These are phyloP conservation scores for Oscheius onirici DNA, from an alignment of 2,888 invertebrate genomes.

Conservation along the genomic window DNA sequence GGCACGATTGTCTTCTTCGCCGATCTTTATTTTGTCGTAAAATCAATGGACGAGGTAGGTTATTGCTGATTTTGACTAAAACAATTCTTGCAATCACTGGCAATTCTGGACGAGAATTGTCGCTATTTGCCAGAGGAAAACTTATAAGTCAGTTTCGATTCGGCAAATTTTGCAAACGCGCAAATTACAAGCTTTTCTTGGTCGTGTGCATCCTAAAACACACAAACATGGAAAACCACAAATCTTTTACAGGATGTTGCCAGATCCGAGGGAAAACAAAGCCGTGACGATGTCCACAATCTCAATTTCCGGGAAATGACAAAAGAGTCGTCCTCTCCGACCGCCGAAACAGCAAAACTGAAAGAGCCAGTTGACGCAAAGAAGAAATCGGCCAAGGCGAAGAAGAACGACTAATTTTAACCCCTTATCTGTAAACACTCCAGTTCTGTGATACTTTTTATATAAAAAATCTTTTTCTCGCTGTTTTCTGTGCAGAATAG, in stretches of 20 bases:
- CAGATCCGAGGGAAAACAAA: conserved; percentile 1
- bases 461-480: too few species aligned
- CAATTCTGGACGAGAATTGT: too few species aligned
- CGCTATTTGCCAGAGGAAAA: too few species aligned
- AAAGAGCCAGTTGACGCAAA: neutral
- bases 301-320: conserved; percentile 26
- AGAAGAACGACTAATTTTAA: conserved; percentile 21
- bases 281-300: conserved; percentile 14
- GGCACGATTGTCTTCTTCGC: conserved; percentile 71
- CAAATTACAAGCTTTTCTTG: too few species aligned
- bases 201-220: too few species aligned
- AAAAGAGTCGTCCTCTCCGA: neutral
- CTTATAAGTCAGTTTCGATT: too few species aligned
- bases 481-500: neutral
- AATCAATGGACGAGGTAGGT: conserved; percentile 56
- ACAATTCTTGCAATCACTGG: too few species aligned
- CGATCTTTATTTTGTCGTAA: conserved; percentile 69
- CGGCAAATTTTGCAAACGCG: too few species aligned
- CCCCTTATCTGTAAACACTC: neutral
- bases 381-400: conserved; percentile 16
- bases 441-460: neutral
- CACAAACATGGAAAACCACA: neutral
- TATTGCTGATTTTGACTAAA: too few species aligned
- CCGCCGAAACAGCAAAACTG: neutral
- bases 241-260: conserved; percentile 20